Base-by-base conservation (phyloP, 2,113 vertebrate species). In the Syngnathus floridae region DNA sequence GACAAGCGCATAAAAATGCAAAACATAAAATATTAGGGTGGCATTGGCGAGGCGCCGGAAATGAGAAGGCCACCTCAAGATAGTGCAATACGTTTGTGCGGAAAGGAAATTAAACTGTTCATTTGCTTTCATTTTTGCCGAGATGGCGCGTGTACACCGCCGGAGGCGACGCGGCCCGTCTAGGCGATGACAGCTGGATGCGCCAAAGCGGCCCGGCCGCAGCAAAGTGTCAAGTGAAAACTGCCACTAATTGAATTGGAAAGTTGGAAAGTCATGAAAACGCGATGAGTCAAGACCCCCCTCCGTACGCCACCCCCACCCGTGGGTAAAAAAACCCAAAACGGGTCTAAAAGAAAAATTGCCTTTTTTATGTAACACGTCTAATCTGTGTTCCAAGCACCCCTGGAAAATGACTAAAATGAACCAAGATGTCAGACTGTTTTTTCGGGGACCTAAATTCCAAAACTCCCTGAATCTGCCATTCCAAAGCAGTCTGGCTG, bases 251-350 rank as follows among this genome's bases (percentile, higher is more conserved):
- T 61, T 43, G 38, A 61, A 61, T 61, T 61, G 40, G n/a, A 43
- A 40, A 60, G 57, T 60, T 60, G 57, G 37, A 60, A 43, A 61
- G 38, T 61, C 12, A 61, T 61, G 59, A 61, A 26, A 61, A 61
- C 59, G 19, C 12, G 5, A 61, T 26, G 59, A 61, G 38, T 61
- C 59, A 61, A 43, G 59, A 43, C 59, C 21, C 40, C 40, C 21
- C 58, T 13, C 37, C 58, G 8, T 1, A 8, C 56, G 7, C 35
- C 35, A 1, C 56, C 31, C 10, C 16, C 16, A 19, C 48, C 19
- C 48, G n/a, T 17, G 31, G 7, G 55, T 37, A 19, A 17, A 57
- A 56, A 31, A 35, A 16, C 31, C 7, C 16, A 46, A 17, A 46
- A 17, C 1, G 16, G 5, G 16, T 4, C 14, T 9, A 37, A 37